phyloP scores from a whole-genome alignment of 2,888 invertebrate genomes.

The Epistrophe grossulariae region DNA sequence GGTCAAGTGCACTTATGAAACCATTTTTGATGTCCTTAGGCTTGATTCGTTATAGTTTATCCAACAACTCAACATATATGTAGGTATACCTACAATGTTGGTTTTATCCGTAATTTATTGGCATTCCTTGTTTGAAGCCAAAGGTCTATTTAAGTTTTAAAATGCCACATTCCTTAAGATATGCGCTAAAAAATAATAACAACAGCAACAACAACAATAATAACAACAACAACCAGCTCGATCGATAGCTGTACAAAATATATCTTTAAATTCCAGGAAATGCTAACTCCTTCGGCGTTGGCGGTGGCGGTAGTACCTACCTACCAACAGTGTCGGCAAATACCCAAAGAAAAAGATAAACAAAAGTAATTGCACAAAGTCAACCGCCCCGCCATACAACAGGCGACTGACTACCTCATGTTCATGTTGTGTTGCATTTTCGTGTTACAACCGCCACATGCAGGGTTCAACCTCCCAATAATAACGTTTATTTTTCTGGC shows the following conservation, averaged over 20 bases:
- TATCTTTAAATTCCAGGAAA: conserved; percentile 64
- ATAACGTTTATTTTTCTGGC: conserved; percentile 69
- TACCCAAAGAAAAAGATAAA: conserved; percentile 66
- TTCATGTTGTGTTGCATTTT: conserved; percentile 31
- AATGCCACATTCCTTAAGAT: conserved; percentile 55
- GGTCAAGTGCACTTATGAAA: conserved; percentile 12
- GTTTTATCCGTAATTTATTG: conserved; percentile 26
- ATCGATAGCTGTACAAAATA: conserved; percentile 14
- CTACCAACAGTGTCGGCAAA: conserved; percentile 47
- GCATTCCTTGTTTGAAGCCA: conserved; percentile 31
- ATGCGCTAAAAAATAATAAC: conserved; percentile 9
- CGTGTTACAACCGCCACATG: conserved; percentile 42
- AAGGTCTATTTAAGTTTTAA: conserved; percentile 49
- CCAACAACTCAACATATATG: not conserved
- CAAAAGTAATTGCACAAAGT: conserved; percentile 66
- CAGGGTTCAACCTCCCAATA: conserved; percentile 53
- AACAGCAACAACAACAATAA: not conserved
- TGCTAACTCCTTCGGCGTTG: conserved; percentile 30
- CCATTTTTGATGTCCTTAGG: not conserved
- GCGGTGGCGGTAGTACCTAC: not conserved
- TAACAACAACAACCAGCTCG: not conserved
- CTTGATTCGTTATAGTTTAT: conserved; percentile 5
- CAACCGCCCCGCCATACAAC: conserved; percentile 53
- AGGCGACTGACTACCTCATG: conserved; percentile 43
- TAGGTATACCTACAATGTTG: not conserved